Conservation (phyloP, 92 coral and sea anemone species). For the Heliopora coerulea region DNA sequence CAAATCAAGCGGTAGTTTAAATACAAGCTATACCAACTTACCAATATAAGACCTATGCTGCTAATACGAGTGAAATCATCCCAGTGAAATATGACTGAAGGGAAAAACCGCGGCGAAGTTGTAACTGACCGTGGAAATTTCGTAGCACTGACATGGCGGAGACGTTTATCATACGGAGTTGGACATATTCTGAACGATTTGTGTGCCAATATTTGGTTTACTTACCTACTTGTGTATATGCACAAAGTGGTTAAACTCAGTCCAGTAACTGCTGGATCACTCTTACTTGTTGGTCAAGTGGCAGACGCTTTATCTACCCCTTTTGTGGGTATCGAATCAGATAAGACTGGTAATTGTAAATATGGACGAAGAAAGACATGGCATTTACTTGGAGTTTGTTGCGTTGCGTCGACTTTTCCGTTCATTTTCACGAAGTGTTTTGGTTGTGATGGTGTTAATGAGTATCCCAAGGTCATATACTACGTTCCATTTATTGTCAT, state of each 20-base stretch:
- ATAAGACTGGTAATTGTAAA: slow-evolving; percentile 59
- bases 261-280: slow-evolving; percentile 66
- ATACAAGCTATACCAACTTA: too few species aligned
- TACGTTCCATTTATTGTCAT: slow-evolving; percentile 80
- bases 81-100: slow-evolving; percentile 2
- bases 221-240: slow-evolving; percentile 80
- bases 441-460: slow-evolving; percentile 63
- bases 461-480: slow-evolving; percentile 74
- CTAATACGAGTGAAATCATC: too few species aligned
- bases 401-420: slow-evolving; percentile 74
- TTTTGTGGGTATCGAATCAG: slow-evolving; percentile 89
- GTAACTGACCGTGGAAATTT: neutral
- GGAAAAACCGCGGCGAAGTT: neutral
- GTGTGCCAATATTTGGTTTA: slow-evolving; percentile 97
- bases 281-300: slow-evolving; percentile 84
- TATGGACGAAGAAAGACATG: slow-evolving; percentile 92
- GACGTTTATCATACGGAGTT: slow-evolving; percentile 72
- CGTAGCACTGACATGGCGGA: slow-evolving; percentile 65
- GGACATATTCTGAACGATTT: slow-evolving; percentile 93
- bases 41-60: too few species aligned
- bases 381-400: slow-evolving; percentile 86
- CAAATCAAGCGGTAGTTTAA: too few species aligned
- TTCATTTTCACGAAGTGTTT: slow-evolving; percentile 82
- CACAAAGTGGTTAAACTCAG: slow-evolving; percentile 82
- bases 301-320: slow-evolving; percentile 93